A percentile compares a stretch with the other conserved stretches of the same genome.
phyloP scores from a whole-genome alignment of 2,797 vertebrate species.

The Gallinago stenura region DNA sequence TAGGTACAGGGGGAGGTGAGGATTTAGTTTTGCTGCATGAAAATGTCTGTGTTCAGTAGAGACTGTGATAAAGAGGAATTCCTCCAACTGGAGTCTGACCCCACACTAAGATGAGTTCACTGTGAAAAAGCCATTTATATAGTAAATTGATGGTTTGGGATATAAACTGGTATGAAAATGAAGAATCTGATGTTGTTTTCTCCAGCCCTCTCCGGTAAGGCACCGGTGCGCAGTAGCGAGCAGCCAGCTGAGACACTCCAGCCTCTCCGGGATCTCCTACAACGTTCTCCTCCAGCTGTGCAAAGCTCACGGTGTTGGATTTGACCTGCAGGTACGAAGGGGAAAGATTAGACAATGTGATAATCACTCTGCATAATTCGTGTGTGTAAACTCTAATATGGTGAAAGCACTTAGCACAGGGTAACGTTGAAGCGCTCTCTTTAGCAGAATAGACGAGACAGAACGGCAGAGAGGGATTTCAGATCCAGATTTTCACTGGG shows the following conservation, averaged over 20 bases:
- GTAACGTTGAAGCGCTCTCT: background rate
- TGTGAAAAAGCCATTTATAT: background rate
- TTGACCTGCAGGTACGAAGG: conserved; percentile 85
- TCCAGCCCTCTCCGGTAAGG: conserved; percentile 44
- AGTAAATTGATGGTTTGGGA: background rate
- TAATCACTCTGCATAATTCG: background rate
- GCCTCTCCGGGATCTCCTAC: conserved; percentile 84
- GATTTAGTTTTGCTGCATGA: background rate
- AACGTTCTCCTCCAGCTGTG: conserved; percentile 86
- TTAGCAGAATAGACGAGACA: background rate
- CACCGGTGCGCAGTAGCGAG: conserved; percentile 81
- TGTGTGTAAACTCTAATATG: accelerated
- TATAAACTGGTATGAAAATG: background rate
- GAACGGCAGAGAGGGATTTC: background rate
- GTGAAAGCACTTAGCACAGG: background rate
- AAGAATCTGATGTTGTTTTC: background rate
- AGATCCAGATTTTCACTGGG: background rate
- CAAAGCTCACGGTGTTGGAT: conserved; percentile 85
- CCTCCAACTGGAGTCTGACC: background rate
- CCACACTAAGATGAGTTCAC: background rate
- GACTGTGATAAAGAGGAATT: background rate
- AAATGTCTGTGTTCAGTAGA: background rate
- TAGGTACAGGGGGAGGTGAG: accelerated
- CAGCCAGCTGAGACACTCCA: conserved; percentile 83
- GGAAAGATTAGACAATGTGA: background rate